A percentile compares a stretch with the other conserved stretches of the same genome.
Conservation (phyloP, 2,888 invertebrate species). For the Stenodera caucasica region DNA sequence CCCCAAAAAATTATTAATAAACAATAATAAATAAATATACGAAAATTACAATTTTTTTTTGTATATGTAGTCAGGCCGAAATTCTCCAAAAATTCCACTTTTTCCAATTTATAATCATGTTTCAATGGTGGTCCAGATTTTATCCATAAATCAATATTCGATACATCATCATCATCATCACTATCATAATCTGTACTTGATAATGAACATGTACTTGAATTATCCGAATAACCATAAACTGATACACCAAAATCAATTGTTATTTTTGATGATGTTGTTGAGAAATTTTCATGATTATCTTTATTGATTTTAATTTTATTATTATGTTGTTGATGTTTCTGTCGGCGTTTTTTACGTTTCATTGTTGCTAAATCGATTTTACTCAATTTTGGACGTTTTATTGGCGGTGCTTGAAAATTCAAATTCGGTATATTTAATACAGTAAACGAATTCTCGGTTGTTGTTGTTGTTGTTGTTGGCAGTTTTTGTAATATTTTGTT, state of each 20-base stretch:
- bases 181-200: slow-evolving; percentile 60
- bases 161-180: slow-evolving; percentile 54
- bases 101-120: slow-evolving; percentile 57
- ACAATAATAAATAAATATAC: slow-evolving; percentile 8
- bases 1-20: slow-evolving; percentile 23
- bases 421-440: slow-evolving; percentile 52
- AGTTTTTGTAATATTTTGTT: slow-evolving; percentile 17
- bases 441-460: slow-evolving; percentile 37
- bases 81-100: slow-evolving; percentile 64
- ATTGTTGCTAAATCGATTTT: slow-evolving; percentile 54
- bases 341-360: slow-evolving; percentile 44
- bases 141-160: slow-evolving; percentile 55
- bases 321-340: slow-evolving; percentile 25
- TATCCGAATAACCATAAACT: slow-evolving; percentile 50
- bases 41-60: slow-evolving; percentile 64
- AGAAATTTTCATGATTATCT: slow-evolving; percentile 11
- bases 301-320: slow-evolving; percentile 16
- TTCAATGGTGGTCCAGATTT: slow-evolving; percentile 61
- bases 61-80: slow-evolving; percentile 66
- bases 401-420: slow-evolving; percentile 38
- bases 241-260: slow-evolving; percentile 47
- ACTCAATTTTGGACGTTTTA: slow-evolving; percentile 49
- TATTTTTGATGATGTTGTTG: slow-evolving; percentile 18
- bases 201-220: slow-evolving; percentile 56
- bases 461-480: slow-evolving; percentile 21